Evolutionary conservation across 2,113 vertebrate genomes (phyloP).

Genomic region (Nothocercus julius): DNA sequence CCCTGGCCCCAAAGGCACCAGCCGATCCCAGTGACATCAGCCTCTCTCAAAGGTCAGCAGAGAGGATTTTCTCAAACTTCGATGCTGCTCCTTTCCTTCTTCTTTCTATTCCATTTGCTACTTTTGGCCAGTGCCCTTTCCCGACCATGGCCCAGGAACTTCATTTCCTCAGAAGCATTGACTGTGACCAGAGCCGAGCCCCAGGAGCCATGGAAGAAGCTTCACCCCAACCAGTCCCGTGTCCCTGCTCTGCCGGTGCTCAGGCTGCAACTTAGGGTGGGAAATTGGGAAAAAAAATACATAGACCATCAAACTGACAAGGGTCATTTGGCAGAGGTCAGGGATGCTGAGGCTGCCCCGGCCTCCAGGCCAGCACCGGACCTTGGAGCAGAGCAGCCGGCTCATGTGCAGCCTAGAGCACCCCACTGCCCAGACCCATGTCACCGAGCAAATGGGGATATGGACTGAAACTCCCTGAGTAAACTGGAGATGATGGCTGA

Average conservation of each 20-base stretch:
- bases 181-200: neutral
- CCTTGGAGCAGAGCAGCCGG: neutral
- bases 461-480: neutral
- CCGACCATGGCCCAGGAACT: neutral
- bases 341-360: neutral
- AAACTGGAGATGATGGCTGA: neutral
- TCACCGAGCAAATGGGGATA: neutral
- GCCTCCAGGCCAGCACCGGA: no score
- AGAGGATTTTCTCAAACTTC: rapidly evolving
- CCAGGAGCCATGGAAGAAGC: no score
- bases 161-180: neutral
- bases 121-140: neutral
- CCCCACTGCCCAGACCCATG: neutral
- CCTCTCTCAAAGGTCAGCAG: neutral
- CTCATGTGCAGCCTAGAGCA: neutral
- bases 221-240: neutral
- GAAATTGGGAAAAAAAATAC: neutral
- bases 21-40: neutral
- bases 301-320: neutral
- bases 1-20: neutral
- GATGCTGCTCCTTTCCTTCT: neutral
- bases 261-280: neutral
- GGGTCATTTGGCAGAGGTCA: neutral
- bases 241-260: neutral
- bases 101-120: neutral